A percentile compares a stretch with the other conserved stretches of the same genome.
phyloP scores from a whole-genome alignment of 2,797 vertebrate genomes.

The Rhincodon typus region DNA sequence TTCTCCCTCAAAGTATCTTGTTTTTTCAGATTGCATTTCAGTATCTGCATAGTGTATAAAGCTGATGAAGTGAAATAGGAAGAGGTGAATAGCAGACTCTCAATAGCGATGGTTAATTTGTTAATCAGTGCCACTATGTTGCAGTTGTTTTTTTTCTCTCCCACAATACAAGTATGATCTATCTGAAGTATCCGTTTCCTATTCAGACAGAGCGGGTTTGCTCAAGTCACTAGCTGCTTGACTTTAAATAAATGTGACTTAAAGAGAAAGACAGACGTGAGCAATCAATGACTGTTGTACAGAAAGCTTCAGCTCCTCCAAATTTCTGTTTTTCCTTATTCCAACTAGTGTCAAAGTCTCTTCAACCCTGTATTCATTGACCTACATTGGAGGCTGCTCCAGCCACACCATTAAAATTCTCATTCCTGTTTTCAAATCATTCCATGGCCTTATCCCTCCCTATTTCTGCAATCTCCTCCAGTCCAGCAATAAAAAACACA shows the following conservation, averaged over 20 bases:
- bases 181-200: not conserved
- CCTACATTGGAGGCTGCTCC: too few relatives aligned
- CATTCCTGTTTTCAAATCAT: not conserved
- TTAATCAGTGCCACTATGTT: not conserved
- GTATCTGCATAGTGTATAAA: not conserved
- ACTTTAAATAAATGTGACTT: constrained; percentile 4
- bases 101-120: not conserved
- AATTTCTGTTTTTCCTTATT: not conserved
- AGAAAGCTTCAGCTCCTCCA: not conserved
- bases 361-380: not conserved
- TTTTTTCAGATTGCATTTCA: not conserved
- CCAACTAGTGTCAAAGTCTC: not conserved
- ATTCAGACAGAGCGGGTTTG: not conserved
- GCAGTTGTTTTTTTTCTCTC: not conserved
- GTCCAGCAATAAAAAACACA: not conserved
- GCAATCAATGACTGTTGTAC: not conserved
- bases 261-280: not conserved
- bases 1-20: not conserved
- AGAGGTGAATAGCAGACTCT: not conserved
- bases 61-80: not conserved
- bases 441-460: not conserved
- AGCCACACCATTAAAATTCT: not conserved
- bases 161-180: not conserved
- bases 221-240: not conserved
- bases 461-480: not conserved